Evolutionary conservation across 92 coral and sea anemone genomes (phyloP).

Genomic region (Muricea muricata): DNA sequence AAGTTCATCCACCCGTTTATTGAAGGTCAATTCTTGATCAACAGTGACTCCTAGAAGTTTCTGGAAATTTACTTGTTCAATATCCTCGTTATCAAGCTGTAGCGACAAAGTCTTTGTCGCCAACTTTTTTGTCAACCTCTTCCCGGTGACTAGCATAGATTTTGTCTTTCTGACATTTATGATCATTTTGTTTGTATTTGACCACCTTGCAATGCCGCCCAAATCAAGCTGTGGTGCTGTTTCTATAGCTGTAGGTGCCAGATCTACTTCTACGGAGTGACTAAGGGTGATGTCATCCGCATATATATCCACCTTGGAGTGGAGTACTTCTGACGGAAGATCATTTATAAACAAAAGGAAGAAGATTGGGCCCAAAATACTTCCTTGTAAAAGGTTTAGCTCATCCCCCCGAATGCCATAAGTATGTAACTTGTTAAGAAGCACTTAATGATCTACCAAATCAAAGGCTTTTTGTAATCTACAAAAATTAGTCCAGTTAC

Average conservation of each 20-base stretch:
- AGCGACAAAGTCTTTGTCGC: conserved; percentile 38
- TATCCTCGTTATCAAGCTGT: conserved; percentile 45
- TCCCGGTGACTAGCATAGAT: conserved; percentile 31
- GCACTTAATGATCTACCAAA: conserved; percentile 30
- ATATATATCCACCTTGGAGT: conserved; percentile 32
- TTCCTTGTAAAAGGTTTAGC: conserved; percentile 35
- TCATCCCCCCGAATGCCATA: conserved; percentile 47
- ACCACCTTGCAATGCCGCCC: conserved; percentile 53
- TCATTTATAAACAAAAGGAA: conserved; percentile 15
- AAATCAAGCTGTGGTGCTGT: conserved; percentile 54
- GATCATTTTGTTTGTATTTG: conserved; percentile 45
- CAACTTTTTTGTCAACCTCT: conserved; percentile 40
- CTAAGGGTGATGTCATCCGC: conserved; percentile 56
- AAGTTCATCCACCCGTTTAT: conserved; percentile 61
- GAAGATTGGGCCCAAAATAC: conserved; percentile 29
- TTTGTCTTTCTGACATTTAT: conserved; percentile 49
- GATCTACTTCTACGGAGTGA: conserved; percentile 45
- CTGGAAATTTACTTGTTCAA: conserved; percentile 52
- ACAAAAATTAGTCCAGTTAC: conserved; percentile 29
- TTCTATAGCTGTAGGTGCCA: conserved; percentile 48
- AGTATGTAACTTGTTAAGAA: conserved; percentile 23
- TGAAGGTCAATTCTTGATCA: conserved; percentile 63
- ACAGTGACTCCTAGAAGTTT: conserved; percentile 62
- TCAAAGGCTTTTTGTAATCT: conserved; percentile 43
- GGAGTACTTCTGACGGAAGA: conserved; percentile 22